Evolutionary conservation across 2,797 vertebrate species (phyloP).

Genomic region (Sebastes iracundus): DNA sequence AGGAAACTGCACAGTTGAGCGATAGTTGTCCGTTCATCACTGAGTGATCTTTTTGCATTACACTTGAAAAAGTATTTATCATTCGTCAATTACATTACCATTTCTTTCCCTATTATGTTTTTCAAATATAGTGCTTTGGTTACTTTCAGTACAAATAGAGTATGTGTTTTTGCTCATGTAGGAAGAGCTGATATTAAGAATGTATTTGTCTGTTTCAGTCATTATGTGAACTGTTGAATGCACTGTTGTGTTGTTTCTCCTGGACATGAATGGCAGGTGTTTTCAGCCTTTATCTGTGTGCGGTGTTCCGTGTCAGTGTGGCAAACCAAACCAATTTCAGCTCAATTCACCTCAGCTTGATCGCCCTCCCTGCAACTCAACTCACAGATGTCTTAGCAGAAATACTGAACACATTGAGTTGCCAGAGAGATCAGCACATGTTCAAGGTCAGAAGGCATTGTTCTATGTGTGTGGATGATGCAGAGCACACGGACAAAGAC

Average conservation of each 20-base stretch:
- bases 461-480: neutral
- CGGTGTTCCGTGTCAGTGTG: neutral
- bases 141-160: neutral
- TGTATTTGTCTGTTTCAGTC: neutral
- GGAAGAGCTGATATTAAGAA: neutral
- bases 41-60: neutral
- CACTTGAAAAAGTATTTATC: neutral
- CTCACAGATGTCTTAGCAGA: neutral
- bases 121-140: neutral
- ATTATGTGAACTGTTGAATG: neutral
- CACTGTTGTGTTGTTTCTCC: neutral
- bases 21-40: neutral
- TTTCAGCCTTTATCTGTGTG: neutral
- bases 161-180: neutral
- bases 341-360: neutral
- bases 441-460: neutral
- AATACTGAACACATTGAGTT: neutral
- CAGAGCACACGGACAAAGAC: neutral
- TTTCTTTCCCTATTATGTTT: neutral
- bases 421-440: neutral
- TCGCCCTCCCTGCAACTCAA: neutral
- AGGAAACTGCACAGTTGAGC: neutral
- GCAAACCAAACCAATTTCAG: neutral
- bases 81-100: neutral
- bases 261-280: neutral